Percentiles rank a stretch among this genome's conserved stretches.
These are phyloP conservation scores for Chascanopsetta lugubris DNA, from an alignment of 2,113 vertebrate species.

Conservation along the genomic window DNA sequence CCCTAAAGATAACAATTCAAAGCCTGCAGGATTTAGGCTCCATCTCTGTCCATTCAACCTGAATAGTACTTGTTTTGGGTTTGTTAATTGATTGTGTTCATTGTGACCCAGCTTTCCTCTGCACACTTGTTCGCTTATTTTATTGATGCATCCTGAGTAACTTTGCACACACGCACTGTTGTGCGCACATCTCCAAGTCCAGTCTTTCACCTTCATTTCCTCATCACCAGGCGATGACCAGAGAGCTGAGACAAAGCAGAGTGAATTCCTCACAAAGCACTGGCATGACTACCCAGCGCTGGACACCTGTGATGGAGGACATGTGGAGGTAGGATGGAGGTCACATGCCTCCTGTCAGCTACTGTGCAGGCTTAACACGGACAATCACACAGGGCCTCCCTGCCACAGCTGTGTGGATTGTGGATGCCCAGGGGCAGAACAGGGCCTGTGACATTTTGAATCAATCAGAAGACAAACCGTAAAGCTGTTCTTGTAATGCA, in stretches of 20 bases:
- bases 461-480: constrained; percentile 52
- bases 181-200: constrained; percentile 52
- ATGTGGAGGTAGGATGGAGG: constrained; percentile 55
- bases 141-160: constrained; percentile 36
- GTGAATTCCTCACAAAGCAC: constrained; percentile 29
- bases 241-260: neutral
- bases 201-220: constrained; percentile 14
- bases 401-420: constrained; percentile 62
- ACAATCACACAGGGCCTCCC: constrained; percentile 45
- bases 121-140: constrained; percentile 45
- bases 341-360: constrained; percentile 58
- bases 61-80: constrained; percentile 61
- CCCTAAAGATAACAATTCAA: constrained; percentile 62
- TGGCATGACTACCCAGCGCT: neutral
- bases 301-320: constrained; percentile 48
- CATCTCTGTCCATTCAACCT: constrained; percentile 64
- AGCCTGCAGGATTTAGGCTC: constrained; percentile 59
- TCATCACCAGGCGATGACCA: neutral
- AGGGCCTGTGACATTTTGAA: constrained; percentile 58
- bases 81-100: constrained; percentile 72
- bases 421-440: constrained; percentile 58
- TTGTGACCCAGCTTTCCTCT: constrained; percentile 54
- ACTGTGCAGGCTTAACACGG: constrained; percentile 42
- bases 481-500: constrained; percentile 54
- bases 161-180: constrained; percentile 41